Base-by-base conservation (phyloP, 2,888 invertebrate species). In the Lysandra bellargus region DNA sequence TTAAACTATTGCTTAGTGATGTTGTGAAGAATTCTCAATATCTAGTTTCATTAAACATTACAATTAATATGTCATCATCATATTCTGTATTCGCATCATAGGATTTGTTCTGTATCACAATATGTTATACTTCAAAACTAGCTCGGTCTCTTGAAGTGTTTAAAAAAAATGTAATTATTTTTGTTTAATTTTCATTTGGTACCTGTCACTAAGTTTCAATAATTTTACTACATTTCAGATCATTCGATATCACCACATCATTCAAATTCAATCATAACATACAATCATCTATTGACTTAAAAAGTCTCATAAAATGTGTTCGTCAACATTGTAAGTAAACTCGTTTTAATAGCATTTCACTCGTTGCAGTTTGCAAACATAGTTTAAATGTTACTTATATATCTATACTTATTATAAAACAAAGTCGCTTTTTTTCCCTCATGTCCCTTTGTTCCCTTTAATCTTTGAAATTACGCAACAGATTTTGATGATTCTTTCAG, bases 131-230 rank as follows among this genome's bases (percentile, higher is more conserved):
- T 30, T 23, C 30, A 1, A 9, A 30, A 64, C 64, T 2, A 30
- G 3, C 2, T 23, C 61, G 7, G 9, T 61, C 61, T 23, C 61
- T 61, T 23, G 23, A 23, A 23, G 30, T 30, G 12, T 30, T 9
- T 64, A 9, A 23, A 64, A 12, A 64, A 12, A 30, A 4, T 30
- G 30, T 23, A 9, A 23, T 64, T 23, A 23, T 14, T 37, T 14
- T 14, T 69, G 33, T 69, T 64, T 30, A 64, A 69, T 69, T 33
- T 33, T 69, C 69, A 69, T 64, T 64, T 9, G 49, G 30, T 33
- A 40, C 9, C 57, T 30, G 30, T 57, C 33, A 76, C 30, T 76
- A 53, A 53, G 44, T 77, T 75, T 73, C 74, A 78, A 57, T 80
- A 72, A 78, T 40, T 37, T 64, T 61, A 44, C 60, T 5, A 73